phyloP scores from a whole-genome alignment of 2,888 invertebrate species.

The Rhamphomyia laevipes region DNA sequence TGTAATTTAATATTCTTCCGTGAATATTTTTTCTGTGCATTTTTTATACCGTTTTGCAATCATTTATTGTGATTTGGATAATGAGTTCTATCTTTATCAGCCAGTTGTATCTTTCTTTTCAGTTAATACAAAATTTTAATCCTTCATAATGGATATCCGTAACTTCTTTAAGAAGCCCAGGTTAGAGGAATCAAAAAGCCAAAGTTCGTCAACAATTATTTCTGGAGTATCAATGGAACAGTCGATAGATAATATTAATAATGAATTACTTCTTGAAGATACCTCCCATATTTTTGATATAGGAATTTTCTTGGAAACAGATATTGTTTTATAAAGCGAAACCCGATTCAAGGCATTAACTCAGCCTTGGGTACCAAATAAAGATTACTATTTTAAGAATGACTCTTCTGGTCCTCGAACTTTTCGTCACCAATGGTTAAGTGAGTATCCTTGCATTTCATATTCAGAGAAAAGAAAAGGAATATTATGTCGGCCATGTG shows the following conservation, averaged over 20 bases:
- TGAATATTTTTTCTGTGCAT: too few species aligned
- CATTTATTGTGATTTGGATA: too few species aligned
- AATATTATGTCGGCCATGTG: conserved; percentile 19
- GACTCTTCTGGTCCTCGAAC: background rate
- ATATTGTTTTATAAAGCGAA: conserved; percentile 1
- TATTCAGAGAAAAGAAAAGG: conserved; percentile 15
- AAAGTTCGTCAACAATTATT: too few species aligned
- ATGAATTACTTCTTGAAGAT: background rate
- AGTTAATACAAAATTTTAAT: too few species aligned
- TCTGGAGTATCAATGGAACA: too few species aligned
- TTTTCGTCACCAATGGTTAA: conserved; percentile 2
- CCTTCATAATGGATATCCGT: background rate
- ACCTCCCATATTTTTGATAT: background rate
- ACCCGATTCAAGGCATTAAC: conserved; percentile 1
- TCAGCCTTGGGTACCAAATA: background rate
- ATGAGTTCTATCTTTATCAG: too few species aligned
- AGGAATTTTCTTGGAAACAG: background rate
- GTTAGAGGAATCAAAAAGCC: too few species aligned
- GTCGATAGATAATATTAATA: too few species aligned
- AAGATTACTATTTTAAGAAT: conserved; percentile 1
- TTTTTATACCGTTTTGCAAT: too few species aligned
- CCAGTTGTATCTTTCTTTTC: too few species aligned
- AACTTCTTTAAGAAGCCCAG: too few species aligned
- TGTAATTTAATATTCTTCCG: too few species aligned
- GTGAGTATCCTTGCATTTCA: conserved; percentile 1